Evolutionary conservation across 1,140 invertebrate species (phyloP).

Genomic region (Drosophila bocqueti): DNA sequence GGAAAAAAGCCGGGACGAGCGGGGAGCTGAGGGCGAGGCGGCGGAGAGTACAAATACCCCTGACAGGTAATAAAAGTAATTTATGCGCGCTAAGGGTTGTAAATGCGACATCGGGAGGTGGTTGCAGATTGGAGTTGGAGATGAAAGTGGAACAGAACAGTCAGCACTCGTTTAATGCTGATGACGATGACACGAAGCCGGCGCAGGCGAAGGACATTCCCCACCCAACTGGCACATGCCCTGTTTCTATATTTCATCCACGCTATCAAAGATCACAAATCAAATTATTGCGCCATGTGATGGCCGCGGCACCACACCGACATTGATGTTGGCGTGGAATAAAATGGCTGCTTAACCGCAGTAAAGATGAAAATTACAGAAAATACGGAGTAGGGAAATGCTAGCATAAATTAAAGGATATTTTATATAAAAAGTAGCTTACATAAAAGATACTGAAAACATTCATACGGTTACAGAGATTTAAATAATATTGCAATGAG

Average conservation of each 20-base stretch:
- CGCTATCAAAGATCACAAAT: constrained; percentile 84
- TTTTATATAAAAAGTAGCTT: not conserved
- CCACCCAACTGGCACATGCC: constrained; percentile 34
- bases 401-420: not conserved
- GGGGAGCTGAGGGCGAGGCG: constrained; percentile 5
- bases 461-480: not conserved
- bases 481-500: too few relatives aligned
- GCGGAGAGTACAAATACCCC: constrained; percentile 70
- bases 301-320: constrained; percentile 47
- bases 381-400: not conserved
- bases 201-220: constrained; percentile 30
- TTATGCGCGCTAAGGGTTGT: constrained; percentile 83
- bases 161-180: constrained; percentile 71
- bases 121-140: constrained; percentile 44
- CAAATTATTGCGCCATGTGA: constrained; percentile 83
- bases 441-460: not conserved
- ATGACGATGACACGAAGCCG: constrained; percentile 70
- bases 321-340: constrained; percentile 9
- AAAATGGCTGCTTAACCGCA: constrained; percentile 15
- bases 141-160: constrained; percentile 39
- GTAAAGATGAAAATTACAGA: not conserved
- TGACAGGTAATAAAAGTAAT: constrained; percentile 85
- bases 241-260: constrained; percentile 77
- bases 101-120: constrained; percentile 65
- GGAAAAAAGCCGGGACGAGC: constrained; percentile 43